These are phyloP conservation scores for Dendrocopos noguchii DNA, from an alignment of 2,113 vertebrate genomes.

Conservation along the genomic window DNA sequence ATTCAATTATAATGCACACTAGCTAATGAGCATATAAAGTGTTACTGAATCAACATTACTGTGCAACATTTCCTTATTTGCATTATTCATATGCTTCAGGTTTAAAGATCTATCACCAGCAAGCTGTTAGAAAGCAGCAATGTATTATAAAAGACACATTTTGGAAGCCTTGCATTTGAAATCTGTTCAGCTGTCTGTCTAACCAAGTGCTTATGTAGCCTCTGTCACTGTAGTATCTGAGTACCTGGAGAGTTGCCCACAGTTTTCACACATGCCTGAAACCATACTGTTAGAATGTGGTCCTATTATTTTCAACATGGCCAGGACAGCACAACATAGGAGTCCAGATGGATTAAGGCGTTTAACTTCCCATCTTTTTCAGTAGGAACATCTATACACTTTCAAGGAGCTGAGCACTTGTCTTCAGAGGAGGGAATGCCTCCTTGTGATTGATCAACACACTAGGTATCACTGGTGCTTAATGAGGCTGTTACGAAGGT, in stretches of 20 bases:
- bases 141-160: conserved; percentile 16
- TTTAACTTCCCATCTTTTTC: background rate
- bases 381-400: background rate
- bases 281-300: conserved; percentile 33
- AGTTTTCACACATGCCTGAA: conserved; percentile 29
- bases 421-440: background rate
- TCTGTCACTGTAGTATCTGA: background rate
- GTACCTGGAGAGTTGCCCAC: conserved; percentile 5
- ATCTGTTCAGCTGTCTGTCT: conserved; percentile 33
- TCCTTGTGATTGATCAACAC: background rate
- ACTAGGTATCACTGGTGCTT: background rate
- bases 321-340: background rate
- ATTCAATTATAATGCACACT: conserved; percentile 40
- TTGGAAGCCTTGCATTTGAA: conserved; percentile 27
- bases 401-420: background rate
- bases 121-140: conserved; percentile 17
- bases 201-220: background rate
- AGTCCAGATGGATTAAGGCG: conserved; percentile 14
- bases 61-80: conserved; percentile 40
- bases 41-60: conserved; percentile 55
- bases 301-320: background rate
- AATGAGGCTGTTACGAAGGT: background rate
- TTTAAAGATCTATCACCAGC: conserved; percentile 39
- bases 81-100: conserved; percentile 48
- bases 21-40: conserved; percentile 57